These are phyloP conservation scores for Chaetoderma sp. DNA, from an alignment of 2,888 invertebrate genomes.

Conservation along the genomic window DNA sequence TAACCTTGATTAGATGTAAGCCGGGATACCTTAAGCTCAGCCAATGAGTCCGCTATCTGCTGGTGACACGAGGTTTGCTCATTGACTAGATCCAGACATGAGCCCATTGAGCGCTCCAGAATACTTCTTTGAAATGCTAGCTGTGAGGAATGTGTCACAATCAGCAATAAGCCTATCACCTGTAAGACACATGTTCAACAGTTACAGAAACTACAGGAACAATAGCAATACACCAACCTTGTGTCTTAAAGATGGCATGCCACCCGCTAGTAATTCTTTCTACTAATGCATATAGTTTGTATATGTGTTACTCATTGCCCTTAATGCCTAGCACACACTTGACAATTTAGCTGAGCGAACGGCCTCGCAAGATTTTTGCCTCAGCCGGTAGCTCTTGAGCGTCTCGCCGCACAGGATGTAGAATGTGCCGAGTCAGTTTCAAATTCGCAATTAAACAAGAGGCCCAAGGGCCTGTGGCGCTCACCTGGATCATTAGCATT, in stretches of 20 bases:
- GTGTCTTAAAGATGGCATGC: background rate
- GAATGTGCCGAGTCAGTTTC: too few relatives aligned
- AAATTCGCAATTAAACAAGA: too few relatives aligned
- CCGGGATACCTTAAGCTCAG: constrained; percentile 73
- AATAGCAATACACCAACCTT: background rate
- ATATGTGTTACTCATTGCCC: too few relatives aligned
- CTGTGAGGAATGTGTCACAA: constrained; percentile 69
- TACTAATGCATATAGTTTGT: too few relatives aligned
- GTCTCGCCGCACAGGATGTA: too few relatives aligned
- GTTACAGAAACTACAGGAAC: background rate
- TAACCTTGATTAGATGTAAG: too few relatives aligned
- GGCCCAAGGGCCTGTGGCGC: too few relatives aligned
- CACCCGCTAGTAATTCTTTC: background rate
- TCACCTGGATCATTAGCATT: too few relatives aligned
- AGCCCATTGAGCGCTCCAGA: constrained; percentile 62
- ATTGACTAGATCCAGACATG: constrained; percentile 62
- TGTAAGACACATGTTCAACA: constrained; percentile 39
- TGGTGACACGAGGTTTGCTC: constrained; percentile 72
- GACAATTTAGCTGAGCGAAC: too few relatives aligned
- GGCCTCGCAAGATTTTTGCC: too few relatives aligned
- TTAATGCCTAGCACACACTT: too few relatives aligned
- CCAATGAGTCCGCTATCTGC: constrained; percentile 77
- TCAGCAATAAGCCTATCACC: constrained; percentile 70
- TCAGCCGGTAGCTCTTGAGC: too few relatives aligned
- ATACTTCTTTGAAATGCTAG: constrained; percentile 61